Percentiles rank a stretch among this genome's conserved stretches.
Conservation (phyloP, 1,140 invertebrate species). For the Formica exsecta region DNA sequence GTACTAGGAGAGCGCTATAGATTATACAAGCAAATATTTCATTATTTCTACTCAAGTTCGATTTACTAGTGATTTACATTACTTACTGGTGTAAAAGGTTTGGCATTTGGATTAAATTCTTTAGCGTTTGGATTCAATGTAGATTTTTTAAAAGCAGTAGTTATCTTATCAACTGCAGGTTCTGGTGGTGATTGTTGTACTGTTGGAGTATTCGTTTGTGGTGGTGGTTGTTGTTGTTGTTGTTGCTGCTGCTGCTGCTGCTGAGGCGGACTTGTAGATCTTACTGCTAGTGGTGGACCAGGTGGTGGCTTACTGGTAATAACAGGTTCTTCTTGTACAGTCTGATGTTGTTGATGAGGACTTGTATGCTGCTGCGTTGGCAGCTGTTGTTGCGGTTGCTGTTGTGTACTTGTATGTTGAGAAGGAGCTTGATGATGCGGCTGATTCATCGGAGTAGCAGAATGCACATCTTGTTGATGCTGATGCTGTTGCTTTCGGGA, state of each 20-base stretch:
- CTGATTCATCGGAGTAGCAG: conserved; percentile 70
- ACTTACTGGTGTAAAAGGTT: conserved; percentile 94
- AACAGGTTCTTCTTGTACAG: conserved; percentile 79
- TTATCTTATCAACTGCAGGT: conserved; percentile 88
- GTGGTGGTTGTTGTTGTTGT: conserved; percentile 70
- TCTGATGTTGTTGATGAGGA: conserved; percentile 76
- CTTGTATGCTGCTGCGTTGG: conserved; percentile 69
- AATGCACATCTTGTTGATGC: conserved; percentile 81
- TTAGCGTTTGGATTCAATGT: conserved; percentile 95
- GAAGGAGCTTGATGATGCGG: conserved; percentile 80
- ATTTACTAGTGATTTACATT: not conserved
- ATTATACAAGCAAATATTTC: conserved; percentile 52
- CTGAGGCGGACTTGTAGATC: conserved; percentile 85
- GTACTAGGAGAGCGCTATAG: conserved; percentile 89
- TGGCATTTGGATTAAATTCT: conserved; percentile 95
- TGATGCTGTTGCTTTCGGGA: conserved; percentile 80
- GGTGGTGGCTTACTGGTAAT: conserved; percentile 83
- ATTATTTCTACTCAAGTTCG: conserved; percentile 1
- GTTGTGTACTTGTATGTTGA: conserved; percentile 79
- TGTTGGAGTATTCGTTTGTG: conserved; percentile 75
- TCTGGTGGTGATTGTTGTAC: conserved; percentile 80
- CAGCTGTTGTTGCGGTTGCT: conserved; percentile 69
- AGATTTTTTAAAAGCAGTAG: conserved; percentile 91
- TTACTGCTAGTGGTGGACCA: conserved; percentile 78
- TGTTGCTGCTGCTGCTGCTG: conserved; percentile 77